phyloP scores from a whole-genome alignment of 2,888 invertebrate genomes.

The Phytoseiulus persimilis region DNA sequence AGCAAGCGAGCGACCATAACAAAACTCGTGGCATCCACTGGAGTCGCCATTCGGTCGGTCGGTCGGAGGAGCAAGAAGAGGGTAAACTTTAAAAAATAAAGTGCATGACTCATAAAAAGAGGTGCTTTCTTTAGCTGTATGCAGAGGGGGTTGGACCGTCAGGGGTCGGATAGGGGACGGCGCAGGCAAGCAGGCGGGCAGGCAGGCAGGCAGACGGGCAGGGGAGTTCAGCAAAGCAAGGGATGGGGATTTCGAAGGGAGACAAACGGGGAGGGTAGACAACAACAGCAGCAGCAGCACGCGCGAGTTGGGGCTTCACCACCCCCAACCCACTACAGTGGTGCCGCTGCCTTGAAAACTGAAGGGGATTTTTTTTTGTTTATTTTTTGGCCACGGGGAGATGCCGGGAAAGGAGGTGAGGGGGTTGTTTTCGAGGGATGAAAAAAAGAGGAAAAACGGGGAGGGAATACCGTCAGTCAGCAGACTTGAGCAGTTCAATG shows the following conservation, averaged over 20 bases:
- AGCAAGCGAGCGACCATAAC: neutral
- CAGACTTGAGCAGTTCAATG: neutral
- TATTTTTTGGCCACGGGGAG: constrained; percentile 20
- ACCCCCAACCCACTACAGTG: neutral
- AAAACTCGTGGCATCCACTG: neutral
- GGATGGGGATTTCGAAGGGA: constrained; percentile 26
- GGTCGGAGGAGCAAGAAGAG: constrained; percentile 33
- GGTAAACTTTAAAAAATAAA: constrained; percentile 39
- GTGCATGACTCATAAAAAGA: constrained; percentile 39
- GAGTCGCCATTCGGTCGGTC: neutral
- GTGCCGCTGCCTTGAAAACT: constrained; percentile 21
- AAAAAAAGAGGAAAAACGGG: neutral
- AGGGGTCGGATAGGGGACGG: constrained; percentile 6
- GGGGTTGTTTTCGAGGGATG: constrained; percentile 13
- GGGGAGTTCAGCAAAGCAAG: constrained; percentile 11
- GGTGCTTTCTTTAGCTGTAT: constrained; percentile 36
- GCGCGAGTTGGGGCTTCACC: neutral
- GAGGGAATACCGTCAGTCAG: constrained; percentile 10
- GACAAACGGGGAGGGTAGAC: constrained; percentile 11
- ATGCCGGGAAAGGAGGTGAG: constrained; percentile 1
- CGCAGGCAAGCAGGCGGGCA: neutral
- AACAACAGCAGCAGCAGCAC: constrained; percentile 21
- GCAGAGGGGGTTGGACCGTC: constrained; percentile 35
- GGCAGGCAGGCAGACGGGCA: neutral
- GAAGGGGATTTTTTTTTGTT: constrained; percentile 36